Evolutionary conservation across 1,140 invertebrate species (phyloP), one percentile per base, ranked within the genome.

Genomic region (Vanessa atalanta): DNA sequence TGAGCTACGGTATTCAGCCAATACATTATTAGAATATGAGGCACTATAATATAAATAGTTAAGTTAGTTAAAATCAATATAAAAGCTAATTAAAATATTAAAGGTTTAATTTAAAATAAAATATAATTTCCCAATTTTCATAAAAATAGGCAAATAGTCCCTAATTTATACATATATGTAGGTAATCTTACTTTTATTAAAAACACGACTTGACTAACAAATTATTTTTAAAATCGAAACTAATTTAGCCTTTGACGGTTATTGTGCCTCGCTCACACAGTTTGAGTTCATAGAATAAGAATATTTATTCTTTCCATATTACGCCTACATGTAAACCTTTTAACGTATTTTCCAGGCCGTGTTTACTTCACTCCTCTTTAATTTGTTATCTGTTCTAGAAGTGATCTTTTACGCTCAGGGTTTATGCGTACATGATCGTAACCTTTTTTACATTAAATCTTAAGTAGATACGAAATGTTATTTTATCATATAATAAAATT

Each of bases 361-460:
- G 68, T 63, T 70, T 63, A 70, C 67, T 60, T 47, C 67, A 60
- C 67, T 70, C 57, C 47, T 70, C 20, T 50, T 48, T 70, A 70
- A 70, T 70, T 61, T 70, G 57, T 26, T 3, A 47, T 70, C 47
- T 70, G 68, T 50, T 61, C 15, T 43, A 20, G 68, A 70, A 70
- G 68, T 63, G 55, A 47, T 70, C 57, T 61, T 70, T 70, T 63
- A 60, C 68, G 55, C 68, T 70, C 43, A 50, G 47, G 43, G 55
- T 63, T 53, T 48, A 53, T 61, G 57, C 23, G 16, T 69, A 69
- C 50, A 47, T 53, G 23, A 70, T 70, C 55, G 47, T 47, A 70
- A 70, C 31, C 20, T 20, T 47, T 57, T 23, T 20, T 57, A 57
- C 53, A 23, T 23, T 57, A 57, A 57, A 23, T 57, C 53, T 23